phyloP scores from a whole-genome alignment of 2,888 invertebrate genomes.

The Parelbella ahira region DNA sequence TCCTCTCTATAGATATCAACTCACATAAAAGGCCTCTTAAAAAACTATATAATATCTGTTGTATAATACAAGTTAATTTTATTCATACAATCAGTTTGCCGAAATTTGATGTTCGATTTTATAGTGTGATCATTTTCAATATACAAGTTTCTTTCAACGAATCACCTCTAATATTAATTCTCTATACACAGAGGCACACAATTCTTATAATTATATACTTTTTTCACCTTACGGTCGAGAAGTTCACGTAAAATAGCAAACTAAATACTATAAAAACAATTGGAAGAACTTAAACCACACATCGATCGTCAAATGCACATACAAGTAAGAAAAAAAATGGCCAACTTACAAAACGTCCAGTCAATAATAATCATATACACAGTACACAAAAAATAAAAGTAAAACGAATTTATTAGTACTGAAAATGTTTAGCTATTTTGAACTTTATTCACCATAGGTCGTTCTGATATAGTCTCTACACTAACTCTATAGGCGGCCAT shows the following conservation, averaged over 20 bases:
- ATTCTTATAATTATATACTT: constrained; percentile 52
- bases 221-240: not conserved
- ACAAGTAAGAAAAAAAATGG: too few relatives aligned
- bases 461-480: constrained; percentile 10
- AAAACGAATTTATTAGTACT: not conserved
- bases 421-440: too few relatives aligned
- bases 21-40: constrained; percentile 61
- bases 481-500: constrained; percentile 75
- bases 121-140: constrained; percentile 39
- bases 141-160: constrained; percentile 42
- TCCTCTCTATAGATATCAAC: constrained; percentile 26
- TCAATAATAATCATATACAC: too few relatives aligned
- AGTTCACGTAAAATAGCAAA: too few relatives aligned
- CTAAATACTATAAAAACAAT: constrained; percentile 1
- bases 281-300: constrained; percentile 16
- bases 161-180: constrained; percentile 49
- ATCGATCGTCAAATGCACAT: constrained; percentile 1
- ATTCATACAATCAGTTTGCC: constrained; percentile 29
- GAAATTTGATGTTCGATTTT: constrained; percentile 35
- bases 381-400: not conserved
- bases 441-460: too few relatives aligned
- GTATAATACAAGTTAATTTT: constrained; percentile 34
- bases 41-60: constrained; percentile 59
- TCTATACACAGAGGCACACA: constrained; percentile 78
- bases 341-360: too few relatives aligned